Evolutionary conservation across 2,888 invertebrate genomes (phyloP).

Genomic region (Dolichopus griseipennis): DNA sequence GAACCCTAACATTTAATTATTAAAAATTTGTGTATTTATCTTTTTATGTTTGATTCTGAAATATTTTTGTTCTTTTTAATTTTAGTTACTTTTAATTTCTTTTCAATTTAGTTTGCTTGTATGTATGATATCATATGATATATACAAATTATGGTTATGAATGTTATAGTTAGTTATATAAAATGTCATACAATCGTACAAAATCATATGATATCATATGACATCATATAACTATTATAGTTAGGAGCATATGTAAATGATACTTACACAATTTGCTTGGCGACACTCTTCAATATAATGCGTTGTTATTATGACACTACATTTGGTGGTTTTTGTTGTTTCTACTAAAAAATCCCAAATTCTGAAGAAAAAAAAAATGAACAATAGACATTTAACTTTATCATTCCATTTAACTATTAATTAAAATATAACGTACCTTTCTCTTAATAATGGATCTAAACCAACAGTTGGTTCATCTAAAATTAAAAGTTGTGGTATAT

Average conservation of each 20-base stretch:
- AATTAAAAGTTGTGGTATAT: slow-evolving; percentile 79
- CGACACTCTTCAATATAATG: slow-evolving; percentile 91
- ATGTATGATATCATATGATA: too few species aligned
- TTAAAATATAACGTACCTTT: slow-evolving; percentile 50
- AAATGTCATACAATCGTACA: too few species aligned
- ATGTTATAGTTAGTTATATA: too few species aligned
- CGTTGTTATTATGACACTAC: slow-evolving; percentile 84
- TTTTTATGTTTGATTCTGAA: too few species aligned
- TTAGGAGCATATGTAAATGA: slow-evolving; percentile 7
- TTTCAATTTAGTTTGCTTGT: too few species aligned
- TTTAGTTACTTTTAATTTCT: too few species aligned
- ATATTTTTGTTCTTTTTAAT: too few species aligned
- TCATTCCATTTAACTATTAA: background rate
- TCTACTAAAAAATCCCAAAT: slow-evolving; percentile 81
- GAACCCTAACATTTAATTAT: too few species aligned
- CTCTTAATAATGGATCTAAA: slow-evolving; percentile 77
- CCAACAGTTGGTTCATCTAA: slow-evolving; percentile 94
- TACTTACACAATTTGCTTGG: slow-evolving; percentile 64
- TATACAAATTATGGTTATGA: too few species aligned
- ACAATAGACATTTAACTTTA: background rate
- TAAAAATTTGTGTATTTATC: too few species aligned
- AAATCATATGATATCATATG: too few species aligned
- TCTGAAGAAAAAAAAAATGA: slow-evolving; percentile 44
- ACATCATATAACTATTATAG: too few species aligned
- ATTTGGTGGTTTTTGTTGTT: slow-evolving; percentile 57